Base-by-base conservation (phyloP, 2,113 vertebrate genomes). In the Laticauda colubrina region DNA sequence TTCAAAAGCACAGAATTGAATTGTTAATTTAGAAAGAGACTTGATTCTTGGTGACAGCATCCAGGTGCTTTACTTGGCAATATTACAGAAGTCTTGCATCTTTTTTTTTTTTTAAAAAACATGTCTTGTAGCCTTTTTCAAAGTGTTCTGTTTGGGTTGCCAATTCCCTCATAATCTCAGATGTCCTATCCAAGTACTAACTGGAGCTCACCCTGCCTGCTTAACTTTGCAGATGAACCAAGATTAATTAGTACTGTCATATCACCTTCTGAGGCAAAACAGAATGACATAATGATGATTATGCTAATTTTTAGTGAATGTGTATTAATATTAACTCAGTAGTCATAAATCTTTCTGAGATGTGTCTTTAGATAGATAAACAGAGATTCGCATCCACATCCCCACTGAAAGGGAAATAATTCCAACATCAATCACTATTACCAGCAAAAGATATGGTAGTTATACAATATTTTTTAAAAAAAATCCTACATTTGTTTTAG, bases 261-360 rank as follows among this genome's bases (percentile, higher is more conserved):
- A 7, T 81, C 75, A 39, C 18, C 2, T 81, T 39, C 34, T 81
- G 75, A 75, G 69, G 15, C 34, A 81, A 87, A 87, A 53, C 61
- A 90, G 90, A 93, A 56, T 34, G 0, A 89, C 6, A 90, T 48
- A 12, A 88, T 57, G 92, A 91, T 48, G 88, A 48, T 56, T 92
- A 55, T 3, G 0, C 0, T 39, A 92, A 94, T 94, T 54, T 85
- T 20, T 23, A 89, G 59, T 75, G 57, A 0, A 51, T 61, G 4
- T 88, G 2, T 90, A 88, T 10, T 26, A 29, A 94, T 51, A 92
- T 1, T 14, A 87, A 10, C 0, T 59, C 64, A 56, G 23, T 89
- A 87, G 34, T 26, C 18, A 81, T 39, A 81, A 39, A 81, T 43
- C 34, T 18, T 81, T 43, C 7, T 21, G 18, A 81, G 7, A 43